Conservation (phyloP, 2,113 vertebrate genomes). For the Eleginops maclovinus region DNA sequence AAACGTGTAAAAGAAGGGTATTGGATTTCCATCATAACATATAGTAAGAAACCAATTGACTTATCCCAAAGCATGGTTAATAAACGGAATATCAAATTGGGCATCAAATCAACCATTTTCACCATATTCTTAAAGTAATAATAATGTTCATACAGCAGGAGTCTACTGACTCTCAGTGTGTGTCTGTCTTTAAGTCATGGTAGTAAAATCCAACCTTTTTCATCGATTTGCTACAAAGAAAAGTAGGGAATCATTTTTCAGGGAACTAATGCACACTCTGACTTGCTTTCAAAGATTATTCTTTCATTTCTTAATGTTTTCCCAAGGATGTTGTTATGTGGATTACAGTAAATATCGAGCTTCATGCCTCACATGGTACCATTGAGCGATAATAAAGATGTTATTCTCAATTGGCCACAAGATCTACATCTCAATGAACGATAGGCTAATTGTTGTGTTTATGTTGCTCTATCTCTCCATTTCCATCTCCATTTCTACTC, state of each 20-base stretch:
- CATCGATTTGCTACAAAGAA: not conserved
- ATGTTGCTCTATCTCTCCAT: constrained; percentile 94
- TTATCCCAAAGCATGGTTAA: too few relatives aligned
- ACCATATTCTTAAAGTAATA: too few relatives aligned
- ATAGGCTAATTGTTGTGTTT: constrained; percentile 96
- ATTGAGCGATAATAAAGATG: constrained; percentile 26
- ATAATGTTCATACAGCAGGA: too few relatives aligned
- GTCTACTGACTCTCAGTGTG: not conserved
- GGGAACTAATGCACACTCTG: not conserved
- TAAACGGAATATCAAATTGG: too few relatives aligned
- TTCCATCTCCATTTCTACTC: constrained; percentile 83
- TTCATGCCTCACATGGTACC: not conserved
- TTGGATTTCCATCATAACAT: too few relatives aligned
- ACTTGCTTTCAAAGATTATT: constrained; percentile 6
- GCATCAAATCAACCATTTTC: too few relatives aligned
- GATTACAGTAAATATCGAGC: not conserved
- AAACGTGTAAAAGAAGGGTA: too few relatives aligned
- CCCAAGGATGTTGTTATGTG: not conserved
- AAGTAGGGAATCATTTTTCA: not conserved
- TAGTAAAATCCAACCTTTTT: not conserved
- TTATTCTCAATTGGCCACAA: constrained; percentile 86
- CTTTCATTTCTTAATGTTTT: constrained; percentile 1
- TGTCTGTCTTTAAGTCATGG: constrained; percentile 5
- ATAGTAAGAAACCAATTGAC: too few relatives aligned
- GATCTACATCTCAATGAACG: constrained; percentile 93